Evolutionary conservation across 1,140 invertebrate species (phyloP).

Genomic region (Psilanteris sp.): DNA sequence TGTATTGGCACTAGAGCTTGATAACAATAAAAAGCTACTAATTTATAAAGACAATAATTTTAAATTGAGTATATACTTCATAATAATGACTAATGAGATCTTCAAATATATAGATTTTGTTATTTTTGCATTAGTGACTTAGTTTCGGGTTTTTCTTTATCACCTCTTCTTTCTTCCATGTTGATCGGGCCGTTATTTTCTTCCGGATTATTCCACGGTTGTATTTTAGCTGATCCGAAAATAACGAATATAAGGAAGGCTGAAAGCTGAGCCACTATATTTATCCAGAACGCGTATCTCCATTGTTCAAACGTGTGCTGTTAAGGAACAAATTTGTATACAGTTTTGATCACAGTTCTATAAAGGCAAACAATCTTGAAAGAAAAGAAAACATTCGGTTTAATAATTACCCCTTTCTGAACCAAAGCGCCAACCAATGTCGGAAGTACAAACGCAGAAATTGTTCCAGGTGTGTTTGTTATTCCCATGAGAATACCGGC

Average conservation of each 20-base stretch:
- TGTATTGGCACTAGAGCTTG: too few species aligned
- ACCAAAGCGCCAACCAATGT: constrained; percentile 88
- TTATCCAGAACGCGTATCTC: constrained; percentile 91
- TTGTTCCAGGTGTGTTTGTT: constrained; percentile 91
- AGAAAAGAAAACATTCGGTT: background rate
- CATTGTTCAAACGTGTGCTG: constrained; percentile 89
- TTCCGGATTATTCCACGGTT: constrained; percentile 86
- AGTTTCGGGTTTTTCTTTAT: constrained; percentile 23
- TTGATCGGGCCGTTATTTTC: constrained; percentile 20
- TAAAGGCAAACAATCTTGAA: too few species aligned
- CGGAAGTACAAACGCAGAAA: constrained; percentile 92
- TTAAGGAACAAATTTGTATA: too few species aligned
- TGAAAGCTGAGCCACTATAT: constrained; percentile 84
- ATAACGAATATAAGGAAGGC: constrained; percentile 87
- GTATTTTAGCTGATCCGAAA: constrained; percentile 90
- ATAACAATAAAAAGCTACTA: too few species aligned
- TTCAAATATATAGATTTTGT: constrained; percentile 11
- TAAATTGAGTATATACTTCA: constrained; percentile 9
- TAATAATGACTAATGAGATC: constrained; percentile 32
- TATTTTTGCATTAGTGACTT: constrained; percentile 39
- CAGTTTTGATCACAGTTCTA: too few species aligned
- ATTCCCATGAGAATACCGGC: constrained; percentile 92
- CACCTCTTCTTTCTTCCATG: constrained; percentile 44
- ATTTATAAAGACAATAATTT: background rate
- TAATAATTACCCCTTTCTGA: constrained; percentile 84